Evolutionary conservation across 2,888 invertebrate genomes (phyloP).

Genomic region (Drosophila mimica): DNA sequence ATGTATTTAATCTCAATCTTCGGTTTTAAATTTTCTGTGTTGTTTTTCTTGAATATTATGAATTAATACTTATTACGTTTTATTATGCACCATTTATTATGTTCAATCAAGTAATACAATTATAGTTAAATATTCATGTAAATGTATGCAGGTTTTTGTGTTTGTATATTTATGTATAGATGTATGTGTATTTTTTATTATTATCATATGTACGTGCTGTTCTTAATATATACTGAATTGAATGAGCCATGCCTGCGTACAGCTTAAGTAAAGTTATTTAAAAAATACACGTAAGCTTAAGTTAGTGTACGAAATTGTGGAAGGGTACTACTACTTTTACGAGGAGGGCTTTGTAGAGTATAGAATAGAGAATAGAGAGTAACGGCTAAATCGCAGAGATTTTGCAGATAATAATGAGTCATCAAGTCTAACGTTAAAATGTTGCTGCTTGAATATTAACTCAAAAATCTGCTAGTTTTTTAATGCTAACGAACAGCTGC

Average conservation of each 20-base stretch:
- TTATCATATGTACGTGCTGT: constrained; percentile 37
- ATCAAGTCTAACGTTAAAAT: constrained; percentile 27
- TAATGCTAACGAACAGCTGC: constrained; percentile 44
- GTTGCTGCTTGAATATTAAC: constrained; percentile 15
- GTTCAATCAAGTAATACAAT: constrained; percentile 56
- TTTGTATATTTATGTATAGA: constrained; percentile 20
- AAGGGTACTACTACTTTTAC: constrained; percentile 3
- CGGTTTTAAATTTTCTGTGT: neutral
- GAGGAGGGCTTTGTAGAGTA: neutral
- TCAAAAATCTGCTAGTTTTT: constrained; percentile 25
- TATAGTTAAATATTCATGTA: constrained; percentile 54
- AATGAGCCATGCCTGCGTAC: constrained; percentile 37
- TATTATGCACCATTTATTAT: constrained; percentile 61
- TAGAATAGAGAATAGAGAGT: constrained; percentile 7
- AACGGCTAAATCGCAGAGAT: constrained; percentile 59
- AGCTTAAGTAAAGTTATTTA: constrained; percentile 39
- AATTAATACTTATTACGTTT: constrained; percentile 7
- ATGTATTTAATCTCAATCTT: neutral
- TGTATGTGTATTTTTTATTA: constrained; percentile 16
- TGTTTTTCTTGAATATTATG: constrained; percentile 4
- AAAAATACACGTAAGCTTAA: constrained; percentile 48
- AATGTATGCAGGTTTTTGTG: constrained; percentile 39
- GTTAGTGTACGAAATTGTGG: constrained; percentile 14
- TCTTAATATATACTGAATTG: constrained; percentile 59
- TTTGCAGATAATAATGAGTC: constrained; percentile 20